Evolutionary conservation across 2,113 vertebrate genomes (phyloP), one percentile per base, ranked within the genome.

Genomic region (Tetraodon nigroviridis): DNA sequence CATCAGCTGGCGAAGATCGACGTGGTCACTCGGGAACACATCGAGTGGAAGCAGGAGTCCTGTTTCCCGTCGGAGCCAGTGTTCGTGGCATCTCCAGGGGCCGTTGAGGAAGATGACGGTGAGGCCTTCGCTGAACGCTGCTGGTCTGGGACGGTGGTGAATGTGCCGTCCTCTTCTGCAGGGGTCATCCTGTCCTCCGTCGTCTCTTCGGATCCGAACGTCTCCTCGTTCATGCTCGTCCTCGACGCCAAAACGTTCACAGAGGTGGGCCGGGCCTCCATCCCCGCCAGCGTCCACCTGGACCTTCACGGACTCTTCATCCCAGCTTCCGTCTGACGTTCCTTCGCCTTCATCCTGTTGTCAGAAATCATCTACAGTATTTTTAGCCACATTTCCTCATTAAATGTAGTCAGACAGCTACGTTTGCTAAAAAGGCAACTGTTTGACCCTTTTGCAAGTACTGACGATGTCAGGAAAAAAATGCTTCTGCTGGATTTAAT

Each of bases 231-330:
- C 73, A 78, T 98, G 69, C 88, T 99, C 44, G 61, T 96, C 57
- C 85, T 98, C 71, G 84, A 98, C 68, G 97, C 93, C 27, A 93
- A 91, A 77, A 93, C 74, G 1, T 89, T 96, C 7, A 79, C 88
- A 42, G 97, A 98, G 72, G 10, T 94, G 6, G 93, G 87, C 32
- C 89, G 93, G 0, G 95, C 95, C 5, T 73, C 42, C 0, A 67
- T 98, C 7, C 71, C 90, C 0, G 81, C 76, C 12, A 70, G 78
- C 1, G 63, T 99, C 69, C 94, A 95, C 51, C 51, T 96, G 74
- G 97, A 98, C 72, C 90, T 99, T 17, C 97, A 99, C 0, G 97
- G 97, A n/a, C 6, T 89, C 0, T 98, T 96, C 63, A 91, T 99
- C 61, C 91, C 85, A 0, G 29, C 71, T 1, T 1, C 50, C 1